Conservation (phyloP, 2,888 invertebrate genomes). For the Sphaeridia pumilis region DNA sequence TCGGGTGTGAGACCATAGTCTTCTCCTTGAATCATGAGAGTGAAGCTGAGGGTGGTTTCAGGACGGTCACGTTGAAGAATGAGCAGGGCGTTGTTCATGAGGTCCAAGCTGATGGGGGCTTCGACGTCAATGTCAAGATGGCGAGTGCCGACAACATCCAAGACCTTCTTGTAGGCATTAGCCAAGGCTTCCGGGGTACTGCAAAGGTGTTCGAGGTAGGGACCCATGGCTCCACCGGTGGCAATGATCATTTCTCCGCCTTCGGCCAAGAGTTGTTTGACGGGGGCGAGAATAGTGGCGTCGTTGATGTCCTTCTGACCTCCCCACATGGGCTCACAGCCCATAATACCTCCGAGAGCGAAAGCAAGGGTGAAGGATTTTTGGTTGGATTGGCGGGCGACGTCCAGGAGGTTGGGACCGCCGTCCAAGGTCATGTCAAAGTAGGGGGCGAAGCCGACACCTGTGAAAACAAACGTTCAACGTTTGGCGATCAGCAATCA, state of each 20-base stretch:
- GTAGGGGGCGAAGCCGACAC: slow-evolving; percentile 27
- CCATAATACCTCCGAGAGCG: slow-evolving; percentile 23
- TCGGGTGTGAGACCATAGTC: slow-evolving; percentile 21
- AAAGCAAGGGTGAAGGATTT: slow-evolving; percentile 31
- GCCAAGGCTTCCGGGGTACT: slow-evolving; percentile 16
- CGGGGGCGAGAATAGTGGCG: slow-evolving; percentile 20
- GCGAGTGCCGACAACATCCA: slow-evolving; percentile 30
- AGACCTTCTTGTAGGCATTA: slow-evolving; percentile 24
- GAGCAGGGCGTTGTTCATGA: slow-evolving; percentile 28
- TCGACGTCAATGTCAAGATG: slow-evolving; percentile 34
- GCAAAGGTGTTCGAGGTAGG: slow-evolving; percentile 25
- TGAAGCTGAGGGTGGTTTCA: slow-evolving; percentile 23
- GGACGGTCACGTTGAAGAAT: slow-evolving; percentile 30
- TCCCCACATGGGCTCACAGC: slow-evolving; percentile 33
- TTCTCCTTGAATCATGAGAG: slow-evolving; percentile 24
- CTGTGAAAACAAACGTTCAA: slow-evolving; percentile 2
- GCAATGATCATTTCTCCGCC: slow-evolving; percentile 25
- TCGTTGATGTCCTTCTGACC: slow-evolving; percentile 26
- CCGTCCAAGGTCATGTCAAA: slow-evolving; percentile 26
- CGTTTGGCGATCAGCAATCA: background rate
- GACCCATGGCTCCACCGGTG: slow-evolving; percentile 21
- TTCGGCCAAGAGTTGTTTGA: slow-evolving; percentile 21
- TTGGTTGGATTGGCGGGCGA: slow-evolving; percentile 24
- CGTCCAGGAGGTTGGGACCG: slow-evolving; percentile 20
- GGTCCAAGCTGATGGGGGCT: slow-evolving; percentile 25